phyloP scores from a whole-genome alignment of 2,113 vertebrate genomes.

The Alexandromys fortis region DNA sequence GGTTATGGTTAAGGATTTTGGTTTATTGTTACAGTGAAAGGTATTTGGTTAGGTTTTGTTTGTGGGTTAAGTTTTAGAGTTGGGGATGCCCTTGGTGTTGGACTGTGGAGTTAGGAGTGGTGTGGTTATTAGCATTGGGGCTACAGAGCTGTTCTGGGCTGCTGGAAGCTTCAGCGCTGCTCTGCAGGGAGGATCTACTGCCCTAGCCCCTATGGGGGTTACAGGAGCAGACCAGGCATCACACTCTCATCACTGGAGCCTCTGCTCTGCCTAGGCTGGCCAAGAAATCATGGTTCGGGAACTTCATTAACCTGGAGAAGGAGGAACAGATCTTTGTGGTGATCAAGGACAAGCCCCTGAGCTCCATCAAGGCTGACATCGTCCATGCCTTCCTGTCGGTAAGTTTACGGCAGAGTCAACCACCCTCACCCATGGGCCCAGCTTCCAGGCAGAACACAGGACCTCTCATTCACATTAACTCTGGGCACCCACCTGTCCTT shows the following conservation, averaged over 20 bases:
- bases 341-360: conserved; percentile 98
- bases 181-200: neutral
- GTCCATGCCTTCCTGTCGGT: conserved; percentile 99
- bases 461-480: neutral
- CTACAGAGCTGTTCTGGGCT: neutral
- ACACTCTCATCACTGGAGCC: neutral
- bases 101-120: neutral
- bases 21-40: neutral
- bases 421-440: too few relatives aligned
- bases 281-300: conserved; percentile 99
- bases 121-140: neutral
- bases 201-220: neutral
- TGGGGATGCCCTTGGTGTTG: neutral
- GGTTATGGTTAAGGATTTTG: neutral
- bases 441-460: neutral
- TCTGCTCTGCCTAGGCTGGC: conserved; percentile 90
- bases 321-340: conserved; percentile 99
- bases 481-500: neutral
- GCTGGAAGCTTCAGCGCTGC: neutral
- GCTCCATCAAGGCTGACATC: conserved; percentile 99
- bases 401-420: conserved; percentile 80
- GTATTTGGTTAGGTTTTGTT: neutral
- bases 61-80: neutral
- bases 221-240: neutral
- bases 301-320: conserved; percentile 99